phyloP scores from a whole-genome alignment of 2,113 vertebrate genomes.

The Dolichallabes microphthalmus region DNA sequence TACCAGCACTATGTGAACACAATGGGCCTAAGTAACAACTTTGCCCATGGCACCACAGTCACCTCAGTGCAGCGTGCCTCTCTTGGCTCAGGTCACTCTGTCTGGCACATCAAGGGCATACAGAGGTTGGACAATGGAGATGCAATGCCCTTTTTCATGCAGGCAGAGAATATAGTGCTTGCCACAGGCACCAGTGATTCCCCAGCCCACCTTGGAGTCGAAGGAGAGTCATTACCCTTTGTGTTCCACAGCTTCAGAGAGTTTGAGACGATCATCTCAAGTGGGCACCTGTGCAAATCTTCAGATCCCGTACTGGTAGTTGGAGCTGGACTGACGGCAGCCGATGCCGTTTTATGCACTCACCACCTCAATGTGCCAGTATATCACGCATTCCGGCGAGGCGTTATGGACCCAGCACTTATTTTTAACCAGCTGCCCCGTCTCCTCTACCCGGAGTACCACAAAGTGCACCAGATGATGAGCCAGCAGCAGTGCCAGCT shows the following conservation, averaged over 20 bases:
- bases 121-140: constrained; percentile 57
- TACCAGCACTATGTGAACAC: constrained; percentile 76
- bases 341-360: constrained; percentile 71
- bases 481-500: constrained; percentile 69
- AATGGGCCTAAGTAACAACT: constrained; percentile 72
- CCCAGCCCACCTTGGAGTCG: constrained; percentile 67
- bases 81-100: constrained; percentile 33
- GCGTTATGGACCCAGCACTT: constrained; percentile 68
- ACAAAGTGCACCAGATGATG: constrained; percentile 85
- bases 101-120: constrained; percentile 71
- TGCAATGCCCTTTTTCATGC: constrained; percentile 65
- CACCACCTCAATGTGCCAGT: constrained; percentile 74
- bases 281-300: constrained; percentile 61
- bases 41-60: constrained; percentile 69
- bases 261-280: constrained; percentile 71
- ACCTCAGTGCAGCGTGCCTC: constrained; percentile 63
- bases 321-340: constrained; percentile 76
- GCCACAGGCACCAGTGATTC: constrained; percentile 78
- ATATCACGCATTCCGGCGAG: constrained; percentile 73
- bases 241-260: constrained; percentile 78
- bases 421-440: constrained; percentile 81
- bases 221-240: constrained; percentile 73
- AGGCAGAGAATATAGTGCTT: constrained; percentile 73
- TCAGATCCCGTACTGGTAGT: constrained; percentile 75
- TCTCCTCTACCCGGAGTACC: constrained; percentile 79